Percentiles rank a stretch among this genome's conserved stretches.
phyloP scores from a whole-genome alignment of 2,797 vertebrate genomes.

The Acanthurus tractus region DNA sequence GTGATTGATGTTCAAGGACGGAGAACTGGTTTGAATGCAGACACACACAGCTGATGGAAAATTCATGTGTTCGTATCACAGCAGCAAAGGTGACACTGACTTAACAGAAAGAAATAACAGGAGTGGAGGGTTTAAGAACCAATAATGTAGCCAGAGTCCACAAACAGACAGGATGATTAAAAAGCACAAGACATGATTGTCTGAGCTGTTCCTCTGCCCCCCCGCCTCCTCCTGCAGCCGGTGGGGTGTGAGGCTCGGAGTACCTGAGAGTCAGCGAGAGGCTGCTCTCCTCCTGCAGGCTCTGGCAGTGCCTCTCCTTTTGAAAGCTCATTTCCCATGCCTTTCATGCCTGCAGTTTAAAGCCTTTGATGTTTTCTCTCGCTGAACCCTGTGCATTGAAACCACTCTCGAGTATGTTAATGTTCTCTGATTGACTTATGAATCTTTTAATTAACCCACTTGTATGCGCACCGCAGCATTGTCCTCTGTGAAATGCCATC shows the following conservation, averaged over 20 bases:
- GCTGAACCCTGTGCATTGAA: conserved; percentile 65
- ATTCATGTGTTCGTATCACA: conserved; percentile 8
- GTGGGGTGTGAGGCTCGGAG: conserved; percentile 28
- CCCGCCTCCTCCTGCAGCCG: conserved; percentile 19
- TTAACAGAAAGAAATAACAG: not conserved
- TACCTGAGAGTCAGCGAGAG: conserved; percentile 65
- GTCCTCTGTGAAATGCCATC: conserved; percentile 69
- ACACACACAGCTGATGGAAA: not conserved
- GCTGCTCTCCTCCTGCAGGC: conserved; percentile 60
- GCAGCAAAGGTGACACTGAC: not conserved
- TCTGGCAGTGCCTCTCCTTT: conserved; percentile 53
- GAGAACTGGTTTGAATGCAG: not conserved
- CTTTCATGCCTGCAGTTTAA: conserved; percentile 77
- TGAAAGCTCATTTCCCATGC: conserved; percentile 79
- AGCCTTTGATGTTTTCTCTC: conserved; percentile 82
- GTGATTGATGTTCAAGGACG: not conserved
- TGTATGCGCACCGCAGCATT: conserved; percentile 64
- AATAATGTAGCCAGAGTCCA: not conserved
- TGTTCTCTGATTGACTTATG: conserved; percentile 78
- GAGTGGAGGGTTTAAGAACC: not conserved
- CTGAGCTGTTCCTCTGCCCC: conserved; percentile 1
- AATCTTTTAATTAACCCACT: conserved; percentile 82
- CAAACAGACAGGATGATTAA: conserved; percentile 4
- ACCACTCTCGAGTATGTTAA: conserved; percentile 71
- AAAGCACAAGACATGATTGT: conserved; percentile 30